Evolutionary conservation across 2,797 vertebrate species (phyloP).

Genomic region (Myioborus miniatus): DNA sequence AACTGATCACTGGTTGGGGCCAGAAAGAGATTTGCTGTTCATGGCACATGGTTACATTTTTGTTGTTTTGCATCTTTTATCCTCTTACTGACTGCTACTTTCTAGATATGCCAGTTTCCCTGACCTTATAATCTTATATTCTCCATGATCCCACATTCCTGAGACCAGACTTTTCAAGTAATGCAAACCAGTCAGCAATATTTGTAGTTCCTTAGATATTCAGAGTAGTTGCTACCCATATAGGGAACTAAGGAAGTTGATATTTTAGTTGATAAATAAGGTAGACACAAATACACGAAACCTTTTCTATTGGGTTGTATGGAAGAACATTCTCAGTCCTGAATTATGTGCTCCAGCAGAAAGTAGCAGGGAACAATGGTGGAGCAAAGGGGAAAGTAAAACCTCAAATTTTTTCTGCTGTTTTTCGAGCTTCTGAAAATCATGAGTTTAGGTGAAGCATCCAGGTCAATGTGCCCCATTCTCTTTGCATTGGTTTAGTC

Average conservation of each 20-base stretch:
- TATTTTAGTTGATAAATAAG: neutral
- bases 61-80: neutral
- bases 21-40: neutral
- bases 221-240: neutral
- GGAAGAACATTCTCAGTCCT: neutral
- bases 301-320: neutral
- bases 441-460: neutral
- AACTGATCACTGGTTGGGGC: neutral
- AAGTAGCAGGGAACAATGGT: neutral
- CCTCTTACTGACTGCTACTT: neutral
- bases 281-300: neutral
- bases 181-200: neutral
- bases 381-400: rapidly evolving
- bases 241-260: neutral
- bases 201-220: neutral
- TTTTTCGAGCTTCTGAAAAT: neutral
- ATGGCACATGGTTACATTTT: neutral
- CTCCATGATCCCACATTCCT: neutral
- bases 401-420: neutral
- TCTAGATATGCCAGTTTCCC: neutral
- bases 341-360: neutral
- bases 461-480: neutral
- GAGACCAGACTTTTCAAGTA: neutral
- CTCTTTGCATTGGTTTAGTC: neutral
- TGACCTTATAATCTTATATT: neutral